Conservation (phyloP, 1,140 invertebrate genomes). For the Temnothorax longispinosus region DNA sequence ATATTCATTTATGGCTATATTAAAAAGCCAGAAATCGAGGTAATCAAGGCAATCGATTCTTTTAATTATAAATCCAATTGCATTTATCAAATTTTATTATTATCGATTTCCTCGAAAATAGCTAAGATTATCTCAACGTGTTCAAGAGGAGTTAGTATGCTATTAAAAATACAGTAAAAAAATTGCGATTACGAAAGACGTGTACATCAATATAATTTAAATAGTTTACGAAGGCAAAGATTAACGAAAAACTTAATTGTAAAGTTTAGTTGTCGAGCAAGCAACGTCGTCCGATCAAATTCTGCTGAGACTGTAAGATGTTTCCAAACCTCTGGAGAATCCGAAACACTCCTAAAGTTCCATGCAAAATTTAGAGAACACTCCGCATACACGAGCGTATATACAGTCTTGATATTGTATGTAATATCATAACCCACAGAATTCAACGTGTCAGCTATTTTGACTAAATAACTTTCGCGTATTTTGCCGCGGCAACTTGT, state of each 20-base stretch:
- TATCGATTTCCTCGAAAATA: background rate
- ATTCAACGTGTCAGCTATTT: background rate
- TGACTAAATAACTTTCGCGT: background rate
- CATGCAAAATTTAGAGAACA: background rate
- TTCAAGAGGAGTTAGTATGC: background rate
- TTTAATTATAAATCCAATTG: background rate
- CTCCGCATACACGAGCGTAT: background rate
- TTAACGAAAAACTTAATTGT: background rate
- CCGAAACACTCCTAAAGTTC: background rate
- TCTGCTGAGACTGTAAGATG: background rate
- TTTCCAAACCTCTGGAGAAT: slow-evolving; percentile 3
- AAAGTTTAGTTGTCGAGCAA: background rate
- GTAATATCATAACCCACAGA: slow-evolving; percentile 16
- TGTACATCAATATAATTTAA: background rate
- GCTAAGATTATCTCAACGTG: background rate
- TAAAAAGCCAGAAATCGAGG: background rate
- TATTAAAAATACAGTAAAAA: background rate
- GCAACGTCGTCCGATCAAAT: background rate
- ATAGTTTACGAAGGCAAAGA: background rate
- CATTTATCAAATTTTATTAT: background rate
- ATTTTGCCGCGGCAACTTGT: background rate
- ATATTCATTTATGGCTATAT: background rate
- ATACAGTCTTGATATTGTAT: background rate
- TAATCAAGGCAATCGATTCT: background rate
- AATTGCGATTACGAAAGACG: background rate